Evolutionary conservation across 2,113 vertebrate species (phyloP).

Genomic region (Zosterops pallidus): DNA sequence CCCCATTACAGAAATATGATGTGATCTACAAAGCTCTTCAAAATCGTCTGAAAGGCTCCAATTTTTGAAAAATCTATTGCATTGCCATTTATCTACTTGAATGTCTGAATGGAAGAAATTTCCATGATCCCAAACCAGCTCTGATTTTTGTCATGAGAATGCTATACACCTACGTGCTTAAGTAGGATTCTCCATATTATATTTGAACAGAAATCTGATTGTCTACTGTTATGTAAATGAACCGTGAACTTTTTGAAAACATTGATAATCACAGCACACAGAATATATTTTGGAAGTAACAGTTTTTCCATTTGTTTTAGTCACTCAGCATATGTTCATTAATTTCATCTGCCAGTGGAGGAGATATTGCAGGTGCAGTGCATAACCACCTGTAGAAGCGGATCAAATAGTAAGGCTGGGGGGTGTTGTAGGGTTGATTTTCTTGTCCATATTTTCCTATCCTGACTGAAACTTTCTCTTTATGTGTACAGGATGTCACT

Average conservation of each 20-base stretch:
- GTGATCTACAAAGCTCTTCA: not conserved
- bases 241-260: constrained; percentile 34
- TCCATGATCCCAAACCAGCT: not conserved
- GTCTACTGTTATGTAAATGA: constrained; percentile 27
- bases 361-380: not conserved
- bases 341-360: not conserved
- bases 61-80: not conserved
- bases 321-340: not conserved
- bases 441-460: not conserved
- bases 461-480: not conserved
- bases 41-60: not conserved
- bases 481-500: not conserved
- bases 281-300: not conserved
- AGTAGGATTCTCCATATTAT: not conserved
- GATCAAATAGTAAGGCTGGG: not conserved
- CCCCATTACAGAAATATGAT: not conserved
- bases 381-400: fast-evolving
- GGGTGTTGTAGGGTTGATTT: not conserved
- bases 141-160: constrained; percentile 15
- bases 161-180: not conserved
- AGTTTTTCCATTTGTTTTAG: constrained; percentile 44
- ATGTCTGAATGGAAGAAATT: not conserved
- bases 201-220: constrained; percentile 39
- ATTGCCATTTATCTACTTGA: not conserved
- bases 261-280: not conserved